Base-by-base conservation (phyloP, 2,113 vertebrate species). In the Pavo muticus region DNA sequence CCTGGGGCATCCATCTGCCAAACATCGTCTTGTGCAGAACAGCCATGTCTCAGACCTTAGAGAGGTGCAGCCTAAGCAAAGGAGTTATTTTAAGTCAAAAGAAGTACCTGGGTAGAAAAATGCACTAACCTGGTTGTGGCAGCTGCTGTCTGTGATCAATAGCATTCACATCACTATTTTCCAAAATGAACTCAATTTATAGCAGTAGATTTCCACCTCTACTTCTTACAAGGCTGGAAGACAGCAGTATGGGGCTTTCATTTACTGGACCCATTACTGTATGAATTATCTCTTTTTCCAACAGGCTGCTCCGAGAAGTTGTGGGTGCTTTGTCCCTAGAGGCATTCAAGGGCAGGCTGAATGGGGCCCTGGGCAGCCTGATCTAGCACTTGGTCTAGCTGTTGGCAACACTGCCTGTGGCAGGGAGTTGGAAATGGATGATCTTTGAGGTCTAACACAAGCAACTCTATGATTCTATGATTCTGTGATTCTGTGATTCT, bases 1-100 rank as follows among this genome's bases (percentile, higher is more conserved):
- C 29, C 30, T 1, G 0, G 18, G 13, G 27, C 5, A 4, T 8
- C 56, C 8, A 0, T 25, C 74, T 40, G 27, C 50, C 7, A 9
- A 10, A 6, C 17, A 5, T 5, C 9, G 35, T 18, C 52, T 75
- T 2, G 0, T 14, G 60, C 20, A 77, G 64, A 74, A 35, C 6
- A 68, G 32, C 50, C 32, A 64, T 59, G 35, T 7, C 65, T 64
- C 40, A 68, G 30, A 30, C 5, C 37, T 71, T 39, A 19, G 47
- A 68, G 48, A 78, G 65, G 45, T 60, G 61, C 47, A 52, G 25
- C 39, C 52, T 14, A 21, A 79, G 42, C 60, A 64, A 50, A 72
- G 40, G 68, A 50, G 42, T 50, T 60, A 60, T 47, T 91, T 84
- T 60, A 64, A 75, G 61, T 81, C 78, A 37, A 24, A 76, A 83